Evolutionary conservation across 2,113 vertebrate species (phyloP).

Genomic region (Oriolus oriolus): DNA sequence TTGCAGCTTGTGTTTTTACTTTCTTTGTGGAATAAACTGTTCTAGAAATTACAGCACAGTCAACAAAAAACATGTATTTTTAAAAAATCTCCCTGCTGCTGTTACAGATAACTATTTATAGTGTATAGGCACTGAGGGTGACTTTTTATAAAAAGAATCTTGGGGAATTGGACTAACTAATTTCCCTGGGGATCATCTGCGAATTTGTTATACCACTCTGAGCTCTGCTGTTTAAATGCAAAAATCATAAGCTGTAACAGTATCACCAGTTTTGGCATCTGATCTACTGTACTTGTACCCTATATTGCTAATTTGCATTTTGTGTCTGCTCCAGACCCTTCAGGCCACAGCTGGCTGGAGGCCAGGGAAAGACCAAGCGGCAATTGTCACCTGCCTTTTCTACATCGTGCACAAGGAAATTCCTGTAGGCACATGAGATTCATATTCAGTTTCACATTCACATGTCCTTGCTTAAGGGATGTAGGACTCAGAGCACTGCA

Average conservation of each 20-base stretch:
- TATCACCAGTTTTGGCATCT: neutral
- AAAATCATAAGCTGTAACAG: neutral
- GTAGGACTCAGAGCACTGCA: neutral
- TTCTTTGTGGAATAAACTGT: neutral
- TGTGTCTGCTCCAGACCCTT: neutral
- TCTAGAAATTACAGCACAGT: neutral
- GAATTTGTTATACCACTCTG: neutral
- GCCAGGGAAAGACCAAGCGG: neutral
- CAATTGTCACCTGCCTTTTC: neutral
- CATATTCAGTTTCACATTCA: neutral
- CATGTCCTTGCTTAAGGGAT: neutral
- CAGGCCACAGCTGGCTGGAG: neutral
- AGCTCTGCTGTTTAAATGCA: neutral
- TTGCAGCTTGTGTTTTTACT: neutral
- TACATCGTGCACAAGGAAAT: fast-evolving
- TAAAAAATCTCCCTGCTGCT: neutral
- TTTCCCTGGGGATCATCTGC: neutral
- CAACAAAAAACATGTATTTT: neutral
- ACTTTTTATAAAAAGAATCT: neutral
- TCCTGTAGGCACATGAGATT: neutral
- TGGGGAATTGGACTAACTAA: neutral
- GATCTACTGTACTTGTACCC: neutral
- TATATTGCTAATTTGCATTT: neutral
- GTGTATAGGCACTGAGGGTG: neutral
- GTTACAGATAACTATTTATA: neutral